Evolutionary conservation across 2,113 vertebrate species (phyloP).

Genomic region (Passer montanus): DNA sequence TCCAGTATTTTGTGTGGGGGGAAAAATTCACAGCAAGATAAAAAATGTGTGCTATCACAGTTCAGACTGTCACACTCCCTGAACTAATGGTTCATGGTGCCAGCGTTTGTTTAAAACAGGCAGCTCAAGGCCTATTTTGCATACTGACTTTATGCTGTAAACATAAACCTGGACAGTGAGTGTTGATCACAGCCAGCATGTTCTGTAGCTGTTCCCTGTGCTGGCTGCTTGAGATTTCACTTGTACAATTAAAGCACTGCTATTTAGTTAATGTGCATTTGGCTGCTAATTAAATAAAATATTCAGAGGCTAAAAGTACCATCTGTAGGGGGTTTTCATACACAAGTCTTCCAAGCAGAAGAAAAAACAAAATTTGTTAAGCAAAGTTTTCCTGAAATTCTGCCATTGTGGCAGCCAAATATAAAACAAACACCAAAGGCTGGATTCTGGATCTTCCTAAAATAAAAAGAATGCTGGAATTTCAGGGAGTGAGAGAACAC

Average conservation of each 20-base stretch:
- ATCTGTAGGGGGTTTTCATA: background rate
- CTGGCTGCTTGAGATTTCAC: background rate
- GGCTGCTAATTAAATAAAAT: background rate
- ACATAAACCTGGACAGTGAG: background rate
- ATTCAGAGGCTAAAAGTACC: background rate
- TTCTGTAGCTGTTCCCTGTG: background rate
- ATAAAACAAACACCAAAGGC: background rate
- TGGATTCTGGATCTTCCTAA: background rate
- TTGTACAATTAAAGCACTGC: background rate
- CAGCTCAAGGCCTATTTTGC: background rate
- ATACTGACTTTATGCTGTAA: background rate
- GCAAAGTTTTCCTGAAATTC: background rate
- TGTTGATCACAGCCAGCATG: background rate
- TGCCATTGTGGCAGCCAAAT: background rate
- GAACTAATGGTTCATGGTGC: background rate
- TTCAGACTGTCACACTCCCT: background rate
- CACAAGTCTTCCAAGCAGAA: background rate
- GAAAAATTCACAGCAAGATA: background rate
- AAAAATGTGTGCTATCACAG: background rate
- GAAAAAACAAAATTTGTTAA: background rate
- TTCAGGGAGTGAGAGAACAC: background rate
- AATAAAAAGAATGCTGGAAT: background rate
- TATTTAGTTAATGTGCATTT: background rate
- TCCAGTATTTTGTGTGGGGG: accelerated
- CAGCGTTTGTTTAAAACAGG: background rate